Conservation (phyloP, 2,113 vertebrate genomes). For the Lutjanus erythropterus region DNA sequence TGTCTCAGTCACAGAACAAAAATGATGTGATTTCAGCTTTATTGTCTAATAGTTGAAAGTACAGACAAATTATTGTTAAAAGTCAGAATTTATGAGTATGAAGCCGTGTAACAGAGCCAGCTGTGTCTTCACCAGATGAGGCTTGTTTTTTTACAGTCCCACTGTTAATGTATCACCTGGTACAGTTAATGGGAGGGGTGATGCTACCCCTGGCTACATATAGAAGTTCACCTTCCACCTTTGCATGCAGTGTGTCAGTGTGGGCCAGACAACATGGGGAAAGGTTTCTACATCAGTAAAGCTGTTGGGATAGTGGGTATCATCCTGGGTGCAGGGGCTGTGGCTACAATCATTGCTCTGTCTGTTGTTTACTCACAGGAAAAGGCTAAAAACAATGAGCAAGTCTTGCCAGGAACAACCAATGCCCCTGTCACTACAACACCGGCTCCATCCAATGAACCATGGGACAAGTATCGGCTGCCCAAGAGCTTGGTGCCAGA, state of each 20-base stretch:
- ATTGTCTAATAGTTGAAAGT: neutral
- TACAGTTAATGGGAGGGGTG: conserved; percentile 66
- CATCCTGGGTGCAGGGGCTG: conserved; percentile 80
- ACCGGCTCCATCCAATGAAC: conserved; percentile 66
- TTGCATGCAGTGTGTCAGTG: conserved; percentile 9
- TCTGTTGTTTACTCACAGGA: conserved; percentile 92
- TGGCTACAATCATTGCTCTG: conserved; percentile 91
- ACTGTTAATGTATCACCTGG: conserved; percentile 80
- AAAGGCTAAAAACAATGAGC: conserved; percentile 80
- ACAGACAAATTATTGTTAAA: neutral
- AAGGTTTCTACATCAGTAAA: conserved; percentile 93
- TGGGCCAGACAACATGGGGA: conserved; percentile 86
- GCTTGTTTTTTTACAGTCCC: conserved; percentile 27
- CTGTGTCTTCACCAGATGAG: neutral
- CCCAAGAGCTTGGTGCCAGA: conserved; percentile 82
- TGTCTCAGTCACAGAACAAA: neutral
- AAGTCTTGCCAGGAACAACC: conserved; percentile 42
- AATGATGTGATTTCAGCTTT: neutral
- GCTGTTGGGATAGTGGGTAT: conserved; percentile 79
- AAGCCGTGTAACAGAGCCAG: neutral
- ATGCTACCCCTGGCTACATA: conserved; percentile 44
- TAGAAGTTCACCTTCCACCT: conserved; percentile 39
- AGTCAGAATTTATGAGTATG: neutral
- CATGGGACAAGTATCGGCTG: conserved; percentile 86
- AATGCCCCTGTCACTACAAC: conserved; percentile 33